These are phyloP conservation scores for Athalia cordata DNA, from an alignment of 2,888 invertebrate genomes.

Conservation along the genomic window DNA sequence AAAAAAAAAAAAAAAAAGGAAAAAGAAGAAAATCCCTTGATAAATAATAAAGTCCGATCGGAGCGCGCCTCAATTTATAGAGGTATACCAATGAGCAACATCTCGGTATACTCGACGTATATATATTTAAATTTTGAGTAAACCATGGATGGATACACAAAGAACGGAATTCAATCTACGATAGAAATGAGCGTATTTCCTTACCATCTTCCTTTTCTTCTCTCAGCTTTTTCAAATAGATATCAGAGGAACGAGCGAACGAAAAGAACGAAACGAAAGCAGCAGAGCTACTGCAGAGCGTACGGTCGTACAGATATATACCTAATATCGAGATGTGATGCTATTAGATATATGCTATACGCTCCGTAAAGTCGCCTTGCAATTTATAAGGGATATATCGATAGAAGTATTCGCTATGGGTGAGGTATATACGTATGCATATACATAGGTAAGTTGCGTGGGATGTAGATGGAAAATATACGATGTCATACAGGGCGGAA, in stretches of 20 bases:
- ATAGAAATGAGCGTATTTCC: conserved; percentile 9
- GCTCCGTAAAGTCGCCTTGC: conserved; percentile 14
- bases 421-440: conserved; percentile 24
- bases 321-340: neutral
- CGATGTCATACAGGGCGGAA: neutral
- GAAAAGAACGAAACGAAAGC: neutral
- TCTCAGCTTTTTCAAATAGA: neutral
- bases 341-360: neutral
- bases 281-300: neutral
- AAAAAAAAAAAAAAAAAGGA: neutral
- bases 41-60: too few relatives aligned
- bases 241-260: neutral
- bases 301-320: too few relatives aligned
- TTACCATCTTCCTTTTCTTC: neutral
- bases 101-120: neutral
- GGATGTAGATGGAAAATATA: neutral
- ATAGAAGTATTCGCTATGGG: neutral
- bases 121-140: neutral
- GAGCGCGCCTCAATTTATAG: too few relatives aligned
- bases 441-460: neutral
- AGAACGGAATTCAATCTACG: conserved; percentile 31
- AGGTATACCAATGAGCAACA: too few relatives aligned
- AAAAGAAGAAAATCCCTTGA: neutral
- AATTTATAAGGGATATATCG: conserved; percentile 39
- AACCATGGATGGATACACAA: neutral